Conservation (phyloP, 2,113 vertebrate genomes). For the Progne subis region DNA sequence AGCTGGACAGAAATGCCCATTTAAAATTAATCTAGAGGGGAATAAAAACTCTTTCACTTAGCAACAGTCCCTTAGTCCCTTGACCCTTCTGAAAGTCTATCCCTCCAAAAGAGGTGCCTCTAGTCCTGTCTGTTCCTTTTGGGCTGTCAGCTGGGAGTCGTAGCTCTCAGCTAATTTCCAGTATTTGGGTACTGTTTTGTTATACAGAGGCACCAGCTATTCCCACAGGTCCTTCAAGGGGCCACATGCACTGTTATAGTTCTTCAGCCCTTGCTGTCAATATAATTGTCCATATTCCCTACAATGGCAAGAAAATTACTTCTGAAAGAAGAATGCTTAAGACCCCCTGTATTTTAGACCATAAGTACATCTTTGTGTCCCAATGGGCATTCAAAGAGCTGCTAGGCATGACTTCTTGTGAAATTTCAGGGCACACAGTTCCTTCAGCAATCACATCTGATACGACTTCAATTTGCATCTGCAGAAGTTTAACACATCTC, state of each 20-base stretch:
- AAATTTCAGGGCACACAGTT: neutral
- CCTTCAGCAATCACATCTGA: neutral
- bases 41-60: conserved; percentile 45
- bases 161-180: conserved; percentile 65
- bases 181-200: conserved; percentile 57
- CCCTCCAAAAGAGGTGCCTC: conserved; percentile 46
- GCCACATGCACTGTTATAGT: neutral
- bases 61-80: conserved; percentile 34
- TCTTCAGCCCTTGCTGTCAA: conserved; percentile 1
- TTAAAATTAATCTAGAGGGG: conserved; percentile 33
- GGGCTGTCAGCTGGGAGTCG: neutral
- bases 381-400: neutral
- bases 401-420: neutral
- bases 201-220: neutral
- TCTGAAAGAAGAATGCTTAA: neutral
- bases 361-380: neutral
- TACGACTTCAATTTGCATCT: neutral
- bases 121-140: conserved; percentile 39
- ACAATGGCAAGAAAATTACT: neutral
- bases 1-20: conserved; percentile 47
- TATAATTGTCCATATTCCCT: neutral
- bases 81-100: neutral
- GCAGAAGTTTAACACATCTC: conserved; percentile 32
- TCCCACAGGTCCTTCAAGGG: conserved; percentile 37
- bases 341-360: neutral